phyloP scores from a whole-genome alignment of 2,113 vertebrate species.

The Cyprinodon tularosa region DNA sequence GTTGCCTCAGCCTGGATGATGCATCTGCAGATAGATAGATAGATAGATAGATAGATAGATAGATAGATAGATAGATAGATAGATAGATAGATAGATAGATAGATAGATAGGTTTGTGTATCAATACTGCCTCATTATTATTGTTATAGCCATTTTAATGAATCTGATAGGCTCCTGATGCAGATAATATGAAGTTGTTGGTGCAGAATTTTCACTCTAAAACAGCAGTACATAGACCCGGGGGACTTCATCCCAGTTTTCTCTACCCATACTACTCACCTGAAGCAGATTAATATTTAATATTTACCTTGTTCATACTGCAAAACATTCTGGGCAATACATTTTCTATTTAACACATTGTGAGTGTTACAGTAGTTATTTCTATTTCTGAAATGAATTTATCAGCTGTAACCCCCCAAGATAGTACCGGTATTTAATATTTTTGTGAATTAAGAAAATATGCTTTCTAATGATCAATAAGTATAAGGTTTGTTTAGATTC shows the following conservation, averaged over 20 bases:
- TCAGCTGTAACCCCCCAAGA: constrained; percentile 6
- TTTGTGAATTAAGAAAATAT: background rate
- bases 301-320: constrained; percentile 4
- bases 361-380: too few relatives aligned
- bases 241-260: constrained; percentile 13
- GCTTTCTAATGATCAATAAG: constrained; percentile 13
- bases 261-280: background rate
- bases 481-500: constrained; percentile 20
- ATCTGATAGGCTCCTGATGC: background rate
- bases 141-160: background rate
- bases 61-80: background rate
- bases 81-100: background rate
- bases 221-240: constrained; percentile 7
- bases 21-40: background rate
- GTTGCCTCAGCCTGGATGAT: background rate
- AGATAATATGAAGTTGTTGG: background rate
- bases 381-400: constrained; percentile 18
- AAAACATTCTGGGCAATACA: constrained; percentile 10
- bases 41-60: background rate
- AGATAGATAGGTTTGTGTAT: background rate
- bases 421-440: background rate
- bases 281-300: constrained; percentile 30
- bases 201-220: background rate
- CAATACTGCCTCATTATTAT: background rate
- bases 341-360: too few relatives aligned